Evolutionary conservation across 2,113 vertebrate genomes (phyloP).

Genomic region (Entomyzon cyanotis): DNA sequence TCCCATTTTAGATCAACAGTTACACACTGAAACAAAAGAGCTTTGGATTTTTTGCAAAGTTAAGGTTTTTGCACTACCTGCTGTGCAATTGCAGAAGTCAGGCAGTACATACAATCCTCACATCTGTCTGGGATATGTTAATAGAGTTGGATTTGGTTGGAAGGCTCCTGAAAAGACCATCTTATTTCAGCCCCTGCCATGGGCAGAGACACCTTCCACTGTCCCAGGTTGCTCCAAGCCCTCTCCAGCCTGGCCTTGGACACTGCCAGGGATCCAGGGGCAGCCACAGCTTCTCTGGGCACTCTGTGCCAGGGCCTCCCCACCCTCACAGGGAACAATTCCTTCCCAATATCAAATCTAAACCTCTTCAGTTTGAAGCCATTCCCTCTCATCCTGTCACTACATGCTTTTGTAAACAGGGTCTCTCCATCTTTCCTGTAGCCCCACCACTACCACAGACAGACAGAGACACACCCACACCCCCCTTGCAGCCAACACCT

Average conservation of each 20-base stretch:
- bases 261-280: background rate
- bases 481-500: no score
- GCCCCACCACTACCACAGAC: background rate
- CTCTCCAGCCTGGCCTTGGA: rapidly evolving
- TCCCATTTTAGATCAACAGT: conserved; percentile 68
- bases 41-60: background rate
- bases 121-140: background rate
- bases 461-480: no score
- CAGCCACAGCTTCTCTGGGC: background rate
- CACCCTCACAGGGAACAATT: rapidly evolving
- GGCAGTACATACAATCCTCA: background rate
- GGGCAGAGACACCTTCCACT: background rate
- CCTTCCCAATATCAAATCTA: background rate
- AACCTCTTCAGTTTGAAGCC: background rate
- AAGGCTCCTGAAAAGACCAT: background rate
- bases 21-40: conserved; percentile 25
- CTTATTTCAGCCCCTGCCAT: background rate
- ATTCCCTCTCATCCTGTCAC: background rate
- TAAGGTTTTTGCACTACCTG: background rate
- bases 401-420: background rate
- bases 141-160: background rate
- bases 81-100: background rate
- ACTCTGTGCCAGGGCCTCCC: rapidly evolving
- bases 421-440: background rate
- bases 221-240: rapidly evolving